phyloP scores from a whole-genome alignment of 1,140 invertebrate genomes.

The Diorhabda elongata region DNA sequence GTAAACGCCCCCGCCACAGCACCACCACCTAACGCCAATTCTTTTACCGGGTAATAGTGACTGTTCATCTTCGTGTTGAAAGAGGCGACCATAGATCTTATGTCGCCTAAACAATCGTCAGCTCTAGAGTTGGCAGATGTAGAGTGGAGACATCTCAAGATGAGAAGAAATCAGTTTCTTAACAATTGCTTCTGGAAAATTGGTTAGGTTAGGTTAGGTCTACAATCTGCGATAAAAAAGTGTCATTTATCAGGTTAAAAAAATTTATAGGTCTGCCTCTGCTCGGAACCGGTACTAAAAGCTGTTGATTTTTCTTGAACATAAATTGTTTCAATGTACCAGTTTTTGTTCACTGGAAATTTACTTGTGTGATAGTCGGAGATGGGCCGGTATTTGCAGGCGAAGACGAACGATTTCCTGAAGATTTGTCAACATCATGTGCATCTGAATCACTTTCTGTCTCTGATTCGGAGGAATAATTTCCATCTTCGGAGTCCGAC shows the following conservation, averaged over 20 bases:
- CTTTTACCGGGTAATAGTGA: constrained; percentile 19
- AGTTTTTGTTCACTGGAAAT: no score
- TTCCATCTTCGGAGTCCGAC: no score
- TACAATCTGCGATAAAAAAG: constrained; percentile 19
- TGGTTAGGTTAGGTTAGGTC: constrained; percentile 16
- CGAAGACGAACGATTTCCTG: no score
- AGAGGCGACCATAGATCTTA: constrained; percentile 20
- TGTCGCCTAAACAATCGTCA: constrained; percentile 17
- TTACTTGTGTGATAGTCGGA: no score
- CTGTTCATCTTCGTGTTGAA: constrained; percentile 21
- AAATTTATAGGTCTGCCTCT: constrained; percentile 14
- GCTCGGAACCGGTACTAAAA: no score
- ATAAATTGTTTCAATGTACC: no score
- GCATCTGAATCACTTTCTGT: no score
- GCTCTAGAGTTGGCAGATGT: constrained; percentile 10
- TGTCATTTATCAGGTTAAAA: constrained; percentile 16
- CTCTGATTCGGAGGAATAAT: no score
- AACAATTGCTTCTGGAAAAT: constrained; percentile 18
- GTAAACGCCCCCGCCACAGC: constrained; percentile 10
- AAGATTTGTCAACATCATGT: no score
- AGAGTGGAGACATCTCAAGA: constrained; percentile 20
- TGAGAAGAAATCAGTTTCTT: constrained; percentile 19
- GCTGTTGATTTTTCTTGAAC: no score
- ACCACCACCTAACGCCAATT: constrained; percentile 21
- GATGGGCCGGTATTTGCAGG: no score